Evolutionary conservation across 1,140 invertebrate species (phyloP), one percentile per base, ranked within the genome.

Genomic region (Ephestia elutella): DNA sequence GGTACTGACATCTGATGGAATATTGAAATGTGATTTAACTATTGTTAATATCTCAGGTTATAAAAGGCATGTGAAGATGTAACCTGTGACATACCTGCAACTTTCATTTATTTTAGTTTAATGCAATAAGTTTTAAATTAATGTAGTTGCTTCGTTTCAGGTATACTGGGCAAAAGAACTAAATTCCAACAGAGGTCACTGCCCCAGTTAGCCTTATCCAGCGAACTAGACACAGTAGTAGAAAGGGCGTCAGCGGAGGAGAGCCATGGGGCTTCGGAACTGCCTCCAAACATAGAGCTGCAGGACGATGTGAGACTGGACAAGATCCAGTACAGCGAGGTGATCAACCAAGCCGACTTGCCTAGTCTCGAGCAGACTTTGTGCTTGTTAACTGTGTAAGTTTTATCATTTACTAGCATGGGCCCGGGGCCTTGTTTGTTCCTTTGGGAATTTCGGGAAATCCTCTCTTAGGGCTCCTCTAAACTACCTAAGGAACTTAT

Each of bases 291-390:
- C 66, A 66, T 96, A 11, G 85, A 92, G 53, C 81, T 98, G 15
- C 91, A 96, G 68, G 96, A 98, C 90, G 96, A 98, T 69, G 91
- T 95, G 3, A 90, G 96, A 59, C 85, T 98, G 10, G 93, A 97
- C 62, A 91, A 92, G 53, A 93, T 97, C 35, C 80, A 93, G 61
- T 96, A 95, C 80, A 81, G 90, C 20, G 92, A 95, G 62, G 89
- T 92, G 55, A 89, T 86, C 15, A 75, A 76, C 35, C 85, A 91
- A 53, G 82, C 87, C 57, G 76, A 91, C 32, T 74, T 97, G n/a
- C 92, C 92, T 10, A 91, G 92, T 56, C 73, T 94, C 25, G 94
- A 98, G 70, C 96, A 97, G 84, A 91, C 93, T 50, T 82, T 96
- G n/a, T 90, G 98, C 49, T 80, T 98, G 35, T 56, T 86, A 44